Conservation (phyloP, 2,888 invertebrate species). For the Aelia acuminata region DNA sequence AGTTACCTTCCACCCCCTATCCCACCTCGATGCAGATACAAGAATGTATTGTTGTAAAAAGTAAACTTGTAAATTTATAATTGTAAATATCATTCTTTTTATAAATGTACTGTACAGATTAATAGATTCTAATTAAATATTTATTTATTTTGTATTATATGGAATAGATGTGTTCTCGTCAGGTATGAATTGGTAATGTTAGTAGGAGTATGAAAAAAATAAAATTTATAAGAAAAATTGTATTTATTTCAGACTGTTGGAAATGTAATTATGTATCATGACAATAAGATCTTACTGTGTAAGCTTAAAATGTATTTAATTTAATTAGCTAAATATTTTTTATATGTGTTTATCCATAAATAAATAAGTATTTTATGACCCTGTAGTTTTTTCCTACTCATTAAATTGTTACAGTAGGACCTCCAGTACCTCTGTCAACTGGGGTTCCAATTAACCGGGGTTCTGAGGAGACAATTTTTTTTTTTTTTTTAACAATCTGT, state of each 20-base stretch:
- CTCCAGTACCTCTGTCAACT: neutral
- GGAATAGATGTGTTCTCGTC: constrained; percentile 13
- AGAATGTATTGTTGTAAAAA: constrained; percentile 63
- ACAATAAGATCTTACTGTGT: constrained; percentile 28
- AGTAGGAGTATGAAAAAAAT: neutral
- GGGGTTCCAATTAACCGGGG: neutral
- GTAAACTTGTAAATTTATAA: constrained; percentile 30
- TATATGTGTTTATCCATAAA: constrained; percentile 46
- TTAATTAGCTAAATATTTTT: constrained; percentile 36
- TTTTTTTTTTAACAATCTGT: no score
- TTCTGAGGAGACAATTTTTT: no score
- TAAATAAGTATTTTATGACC: constrained; percentile 33
- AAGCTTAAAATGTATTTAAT: constrained; percentile 21
- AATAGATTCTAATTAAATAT: neutral
- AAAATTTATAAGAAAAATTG: neutral
- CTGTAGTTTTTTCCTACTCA: neutral
- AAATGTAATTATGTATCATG: constrained; percentile 48
- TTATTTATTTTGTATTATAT: constrained; percentile 46
- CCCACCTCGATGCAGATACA: constrained; percentile 64
- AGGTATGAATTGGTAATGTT: constrained; percentile 6
- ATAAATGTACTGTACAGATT: constrained; percentile 35
- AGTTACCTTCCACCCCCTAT: constrained; percentile 64
- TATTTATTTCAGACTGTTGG: constrained; percentile 26
- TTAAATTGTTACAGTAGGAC: neutral
- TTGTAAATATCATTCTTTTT: constrained; percentile 26